Evolutionary conservation across 2,797 vertebrate species (phyloP).

Genomic region (Ibycter americanus): DNA sequence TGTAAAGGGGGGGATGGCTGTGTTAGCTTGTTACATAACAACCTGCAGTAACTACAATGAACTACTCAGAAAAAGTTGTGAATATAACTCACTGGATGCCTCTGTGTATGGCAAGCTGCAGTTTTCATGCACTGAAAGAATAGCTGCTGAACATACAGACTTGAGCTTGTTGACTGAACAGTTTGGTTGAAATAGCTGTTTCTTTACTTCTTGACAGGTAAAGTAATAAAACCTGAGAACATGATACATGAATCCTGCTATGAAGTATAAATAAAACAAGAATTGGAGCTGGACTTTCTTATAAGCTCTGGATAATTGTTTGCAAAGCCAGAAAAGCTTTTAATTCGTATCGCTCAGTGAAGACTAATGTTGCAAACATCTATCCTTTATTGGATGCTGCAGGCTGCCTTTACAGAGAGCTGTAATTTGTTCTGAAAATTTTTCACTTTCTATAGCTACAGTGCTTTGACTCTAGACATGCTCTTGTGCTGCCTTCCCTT

Average conservation of each 20-base stretch:
- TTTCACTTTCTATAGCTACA: not conserved
- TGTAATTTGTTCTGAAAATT: conserved; percentile 1
- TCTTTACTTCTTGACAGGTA: conserved; percentile 8
- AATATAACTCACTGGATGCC: not conserved
- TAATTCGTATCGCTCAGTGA: not conserved
- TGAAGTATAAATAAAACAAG: not conserved
- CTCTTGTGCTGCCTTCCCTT: not conserved
- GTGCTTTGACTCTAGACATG: not conserved
- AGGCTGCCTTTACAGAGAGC: not conserved
- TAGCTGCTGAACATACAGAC: not conserved
- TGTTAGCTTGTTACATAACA: not conserved
- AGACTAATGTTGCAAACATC: not conserved
- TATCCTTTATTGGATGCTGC: not conserved
- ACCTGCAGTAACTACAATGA: not conserved
- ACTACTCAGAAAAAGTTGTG: not conserved
- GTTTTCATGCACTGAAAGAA: not conserved
- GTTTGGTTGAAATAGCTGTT: not conserved
- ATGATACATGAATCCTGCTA: not conserved
- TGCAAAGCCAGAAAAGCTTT: conserved; percentile 32
- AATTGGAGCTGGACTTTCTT: not conserved
- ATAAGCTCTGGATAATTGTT: conserved; percentile 33
- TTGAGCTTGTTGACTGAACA: not conserved
- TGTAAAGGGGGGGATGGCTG: not conserved
- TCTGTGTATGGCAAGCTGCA: not conserved
- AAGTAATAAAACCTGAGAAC: not conserved